Percentiles rank a stretch among this genome's conserved stretches.
Evolutionary conservation across 2,797 vertebrate genomes (phyloP).

Genomic region (Graptemys geographica): DNA sequence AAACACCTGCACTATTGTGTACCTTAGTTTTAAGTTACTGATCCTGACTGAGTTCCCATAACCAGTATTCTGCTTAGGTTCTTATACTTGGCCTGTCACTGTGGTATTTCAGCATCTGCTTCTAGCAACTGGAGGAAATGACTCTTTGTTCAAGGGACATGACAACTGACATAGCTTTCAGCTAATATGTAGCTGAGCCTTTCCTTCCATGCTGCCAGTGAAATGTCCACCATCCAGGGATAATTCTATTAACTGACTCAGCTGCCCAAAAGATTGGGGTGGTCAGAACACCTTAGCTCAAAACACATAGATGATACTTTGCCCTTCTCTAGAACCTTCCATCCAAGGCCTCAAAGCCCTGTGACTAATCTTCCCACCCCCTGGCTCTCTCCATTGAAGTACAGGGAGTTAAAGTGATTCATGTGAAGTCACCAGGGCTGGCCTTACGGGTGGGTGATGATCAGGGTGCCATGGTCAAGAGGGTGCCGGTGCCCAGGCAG

Average conservation of each 20-base stretch:
- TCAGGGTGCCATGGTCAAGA: too few relatives aligned
- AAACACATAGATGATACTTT: rapidly evolving
- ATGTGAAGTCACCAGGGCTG: too few relatives aligned
- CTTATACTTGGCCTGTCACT: background rate
- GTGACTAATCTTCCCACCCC: too few relatives aligned
- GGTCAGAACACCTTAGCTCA: background rate
- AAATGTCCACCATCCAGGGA: background rate
- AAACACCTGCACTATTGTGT: background rate
- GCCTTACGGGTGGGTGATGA: too few relatives aligned
- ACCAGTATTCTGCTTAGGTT: background rate
- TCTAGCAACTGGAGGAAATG: background rate
- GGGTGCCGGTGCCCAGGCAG: too few relatives aligned
- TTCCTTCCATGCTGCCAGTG: background rate
- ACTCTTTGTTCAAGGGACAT: background rate
- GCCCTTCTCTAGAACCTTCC: rapidly evolving
- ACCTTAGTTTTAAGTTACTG: background rate
- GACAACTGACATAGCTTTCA: background rate
- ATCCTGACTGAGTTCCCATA: background rate
- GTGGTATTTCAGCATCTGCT: background rate
- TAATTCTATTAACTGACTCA: background rate
- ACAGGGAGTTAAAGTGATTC: too few relatives aligned
- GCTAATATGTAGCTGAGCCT: background rate
- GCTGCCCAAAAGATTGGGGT: rapidly evolving
- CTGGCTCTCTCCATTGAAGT: too few relatives aligned
- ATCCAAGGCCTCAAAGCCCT: too few relatives aligned